A percentile compares a stretch with the other conserved stretches of the same genome.
phyloP scores from a whole-genome alignment of 2,888 invertebrate species.

The Clostera curtula region DNA sequence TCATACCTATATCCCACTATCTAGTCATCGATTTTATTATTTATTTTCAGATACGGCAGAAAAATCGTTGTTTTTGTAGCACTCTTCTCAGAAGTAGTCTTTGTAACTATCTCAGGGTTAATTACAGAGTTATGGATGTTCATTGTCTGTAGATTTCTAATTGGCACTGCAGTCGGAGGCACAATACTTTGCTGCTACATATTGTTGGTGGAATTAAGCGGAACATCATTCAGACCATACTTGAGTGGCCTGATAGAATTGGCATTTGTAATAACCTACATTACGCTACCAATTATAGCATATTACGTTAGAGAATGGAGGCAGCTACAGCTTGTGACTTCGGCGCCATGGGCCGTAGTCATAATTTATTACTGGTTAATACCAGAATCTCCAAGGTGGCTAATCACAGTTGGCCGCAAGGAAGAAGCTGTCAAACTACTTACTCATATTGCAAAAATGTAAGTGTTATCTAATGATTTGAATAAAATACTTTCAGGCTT shows the following conservation, averaged over 20 bases:
- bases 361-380: constrained; percentile 79
- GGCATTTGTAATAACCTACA: constrained; percentile 71
- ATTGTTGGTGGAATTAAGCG: constrained; percentile 77
- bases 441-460: constrained; percentile 76
- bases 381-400: constrained; percentile 88
- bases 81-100: constrained; percentile 70
- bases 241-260: constrained; percentile 72
- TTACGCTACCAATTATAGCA: constrained; percentile 73
- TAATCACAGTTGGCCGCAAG: constrained; percentile 79
- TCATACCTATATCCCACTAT: too few relatives aligned
- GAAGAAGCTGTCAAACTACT: constrained; percentile 77
- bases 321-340: constrained; percentile 72
- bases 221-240: constrained; percentile 70
- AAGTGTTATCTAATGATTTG: too few relatives aligned
- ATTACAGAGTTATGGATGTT: constrained; percentile 77
- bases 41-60: constrained; percentile 75
- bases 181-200: constrained; percentile 80
- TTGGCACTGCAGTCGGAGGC: constrained; percentile 77
- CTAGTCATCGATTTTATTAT: not conserved
- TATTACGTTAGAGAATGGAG: constrained; percentile 77
- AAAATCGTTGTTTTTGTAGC: constrained; percentile 76
- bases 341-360: constrained; percentile 67
- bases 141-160: constrained; percentile 71
- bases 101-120: constrained; percentile 69
- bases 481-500: too few relatives aligned